Percentiles rank a stretch among this genome's conserved stretches.
These are phyloP conservation scores for Gymnarchus niloticus DNA, from an alignment of 2,113 vertebrate species.

Conservation along the genomic window DNA sequence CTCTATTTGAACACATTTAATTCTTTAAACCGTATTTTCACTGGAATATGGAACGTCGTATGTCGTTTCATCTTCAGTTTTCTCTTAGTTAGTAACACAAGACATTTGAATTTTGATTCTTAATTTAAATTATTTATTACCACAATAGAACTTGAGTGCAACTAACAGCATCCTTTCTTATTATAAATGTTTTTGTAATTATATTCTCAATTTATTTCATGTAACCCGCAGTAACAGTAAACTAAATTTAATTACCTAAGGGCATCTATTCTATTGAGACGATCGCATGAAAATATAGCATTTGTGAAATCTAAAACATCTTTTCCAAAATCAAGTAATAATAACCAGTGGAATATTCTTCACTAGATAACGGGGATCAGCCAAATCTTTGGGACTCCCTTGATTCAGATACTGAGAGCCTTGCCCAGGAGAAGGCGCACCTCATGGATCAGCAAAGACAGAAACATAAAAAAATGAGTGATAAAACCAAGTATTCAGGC, in stretches of 20 bases:
- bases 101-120: not conserved
- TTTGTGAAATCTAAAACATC: constrained; percentile 26
- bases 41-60: not conserved
- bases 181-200: not conserved
- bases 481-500: constrained; percentile 17
- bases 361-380: not conserved
- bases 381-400: constrained; percentile 47
- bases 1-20: not conserved
- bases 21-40: no score
- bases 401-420: constrained; percentile 57
- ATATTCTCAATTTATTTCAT: not conserved
- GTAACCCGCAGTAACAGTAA: not conserved
- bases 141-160: not conserved
- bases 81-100: not conserved
- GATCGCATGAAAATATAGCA: not conserved
- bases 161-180: not conserved
- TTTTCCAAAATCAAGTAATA: not conserved
- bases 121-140: not conserved
- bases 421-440: constrained; percentile 45
- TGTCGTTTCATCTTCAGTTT: not conserved
- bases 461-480: not conserved
- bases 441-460: constrained; percentile 43
- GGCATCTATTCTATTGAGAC: not conserved
- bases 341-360: not conserved
- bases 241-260: not conserved